Evolutionary conservation across 2,888 invertebrate species (phyloP), one percentile per base, ranked within the genome.

Genomic region (Amphipoea lucens): DNA sequence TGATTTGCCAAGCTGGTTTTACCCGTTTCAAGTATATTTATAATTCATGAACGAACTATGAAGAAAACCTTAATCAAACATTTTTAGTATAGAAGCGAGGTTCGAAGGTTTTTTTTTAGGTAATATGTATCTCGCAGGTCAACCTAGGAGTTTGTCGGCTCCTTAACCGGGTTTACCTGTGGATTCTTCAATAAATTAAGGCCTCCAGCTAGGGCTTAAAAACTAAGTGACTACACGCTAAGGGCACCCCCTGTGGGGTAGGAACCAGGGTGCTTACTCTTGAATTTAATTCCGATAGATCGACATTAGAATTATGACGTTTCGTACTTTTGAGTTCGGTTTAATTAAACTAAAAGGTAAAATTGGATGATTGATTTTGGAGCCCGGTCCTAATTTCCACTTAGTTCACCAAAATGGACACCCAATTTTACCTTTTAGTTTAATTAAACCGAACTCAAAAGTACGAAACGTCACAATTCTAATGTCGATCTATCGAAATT

Each of bases 1-100:
- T n/a, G 57, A 60, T 67, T 67, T 62, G 75, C 67, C n/a, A 67
- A 80, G 82, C 82, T 23, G n/a, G 48, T 14, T 36, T 23, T 23
- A 79, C 23, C 51, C 9, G 14, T 54, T 75, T 12, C 51, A 51
- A 74, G 60, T 12, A 62, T 0, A 66, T 81, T 60, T 74, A 81
- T 74, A 74, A 67, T 57, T 57, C 57, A 23, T n/a, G 11, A 57
- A 23, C 23, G 23, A 57, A 57, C 57, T 57, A n/a, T 23, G 57
- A 11, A n/a, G 57, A 57, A 57, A 23, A 57, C 23, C n/a, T 11
- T 57, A 57, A 57, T 11, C 57, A 57, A 57, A 57, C 23, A 23
- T 57, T 57, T 57, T 57, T 23, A 11, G 1, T 57, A 9, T 23
- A 57, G 57, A 57, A 57, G 3, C 9, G 23, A 57, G 23, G 23